These are phyloP conservation scores for Drosophila melanocephala DNA, from an alignment of 2,888 invertebrate species.

Conservation along the genomic window DNA sequence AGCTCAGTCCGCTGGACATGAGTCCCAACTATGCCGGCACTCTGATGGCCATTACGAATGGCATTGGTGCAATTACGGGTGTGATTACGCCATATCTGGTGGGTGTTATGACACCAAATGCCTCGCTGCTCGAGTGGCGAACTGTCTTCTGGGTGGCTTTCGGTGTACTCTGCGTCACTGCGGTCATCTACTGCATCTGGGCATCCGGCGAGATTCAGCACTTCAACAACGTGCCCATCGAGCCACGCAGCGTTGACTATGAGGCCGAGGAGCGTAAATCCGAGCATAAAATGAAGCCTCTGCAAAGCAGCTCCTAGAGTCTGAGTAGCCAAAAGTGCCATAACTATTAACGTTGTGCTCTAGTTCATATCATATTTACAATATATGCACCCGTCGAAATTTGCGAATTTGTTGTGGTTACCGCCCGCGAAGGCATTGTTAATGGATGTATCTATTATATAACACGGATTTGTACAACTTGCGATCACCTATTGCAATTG, in stretches of 20 bases:
- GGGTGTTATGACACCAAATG: slow-evolving; percentile 88
- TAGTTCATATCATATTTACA: slow-evolving; percentile 25
- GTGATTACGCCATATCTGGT: slow-evolving; percentile 90
- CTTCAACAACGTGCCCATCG: slow-evolving; percentile 88
- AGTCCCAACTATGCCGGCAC: slow-evolving; percentile 89
- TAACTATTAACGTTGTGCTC: slow-evolving; percentile 36
- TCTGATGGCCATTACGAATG: slow-evolving; percentile 90
- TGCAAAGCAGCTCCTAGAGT: slow-evolving; percentile 63
- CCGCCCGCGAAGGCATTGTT: slow-evolving; percentile 41
- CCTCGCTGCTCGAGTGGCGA: slow-evolving; percentile 90
- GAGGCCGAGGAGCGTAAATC: slow-evolving; percentile 66
- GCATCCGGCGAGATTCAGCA: slow-evolving; percentile 91
- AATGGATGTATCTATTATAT: slow-evolving; percentile 27
- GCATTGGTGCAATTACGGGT: slow-evolving; percentile 90
- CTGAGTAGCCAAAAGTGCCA: slow-evolving; percentile 55
- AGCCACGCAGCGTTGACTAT: slow-evolving; percentile 60
- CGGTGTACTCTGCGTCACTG: slow-evolving; percentile 89
- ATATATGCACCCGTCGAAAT: slow-evolving; percentile 27
- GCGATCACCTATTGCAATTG: slow-evolving; percentile 57
- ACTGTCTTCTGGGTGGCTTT: slow-evolving; percentile 93
- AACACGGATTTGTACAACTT: slow-evolving; percentile 20
- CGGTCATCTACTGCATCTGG: slow-evolving; percentile 89
- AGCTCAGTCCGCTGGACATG: slow-evolving; percentile 89
- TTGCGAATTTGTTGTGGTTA: slow-evolving; percentile 23
- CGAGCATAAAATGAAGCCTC: slow-evolving; percentile 35